Evolutionary conservation across 2,888 invertebrate genomes (phyloP).

Genomic region (Apamea sordens): DNA sequence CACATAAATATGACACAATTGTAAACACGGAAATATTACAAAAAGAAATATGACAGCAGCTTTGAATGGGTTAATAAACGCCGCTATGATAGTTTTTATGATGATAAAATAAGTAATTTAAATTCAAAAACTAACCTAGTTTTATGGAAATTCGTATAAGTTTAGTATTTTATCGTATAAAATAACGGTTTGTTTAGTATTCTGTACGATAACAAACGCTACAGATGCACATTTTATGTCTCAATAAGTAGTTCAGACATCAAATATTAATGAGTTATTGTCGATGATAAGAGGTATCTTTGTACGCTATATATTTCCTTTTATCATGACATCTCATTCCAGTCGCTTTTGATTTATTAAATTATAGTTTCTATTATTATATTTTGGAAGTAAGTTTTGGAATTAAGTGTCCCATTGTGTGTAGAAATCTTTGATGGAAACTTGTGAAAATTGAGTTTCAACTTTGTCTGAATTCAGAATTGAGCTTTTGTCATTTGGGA

Average conservation of each 20-base stretch:
- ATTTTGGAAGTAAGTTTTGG: constrained; percentile 3
- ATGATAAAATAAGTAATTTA: constrained; percentile 33
- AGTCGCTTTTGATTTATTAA: constrained; percentile 47
- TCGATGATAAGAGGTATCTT: constrained; percentile 63
- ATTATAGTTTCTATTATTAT: constrained; percentile 33
- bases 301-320: constrained; percentile 54
- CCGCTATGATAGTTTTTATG: constrained; percentile 28
- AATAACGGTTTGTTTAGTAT: constrained; percentile 59
- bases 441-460: constrained; percentile 24
- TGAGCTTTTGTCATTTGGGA: constrained; percentile 26
- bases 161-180: constrained; percentile 41
- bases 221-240: constrained; percentile 54
- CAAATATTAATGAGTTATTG: constrained; percentile 74
- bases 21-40: constrained; percentile 51
- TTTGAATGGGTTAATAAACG: constrained; percentile 40
- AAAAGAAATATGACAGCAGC: constrained; percentile 32
- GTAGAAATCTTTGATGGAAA: constrained; percentile 24
- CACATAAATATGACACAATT: constrained; percentile 51
- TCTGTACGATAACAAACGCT: constrained; percentile 52
- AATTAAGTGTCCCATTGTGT: constrained; percentile 25
- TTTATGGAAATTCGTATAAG: constrained; percentile 33
- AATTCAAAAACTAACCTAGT: constrained; percentile 40
- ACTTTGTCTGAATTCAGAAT: constrained; percentile 25
- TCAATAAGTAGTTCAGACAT: constrained; percentile 72
- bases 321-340: constrained; percentile 51